Percentiles rank a stretch among this genome's conserved stretches.
These are phyloP conservation scores for Conchocele bisecta DNA, from an alignment of 2,888 invertebrate genomes.

Conservation along the genomic window DNA sequence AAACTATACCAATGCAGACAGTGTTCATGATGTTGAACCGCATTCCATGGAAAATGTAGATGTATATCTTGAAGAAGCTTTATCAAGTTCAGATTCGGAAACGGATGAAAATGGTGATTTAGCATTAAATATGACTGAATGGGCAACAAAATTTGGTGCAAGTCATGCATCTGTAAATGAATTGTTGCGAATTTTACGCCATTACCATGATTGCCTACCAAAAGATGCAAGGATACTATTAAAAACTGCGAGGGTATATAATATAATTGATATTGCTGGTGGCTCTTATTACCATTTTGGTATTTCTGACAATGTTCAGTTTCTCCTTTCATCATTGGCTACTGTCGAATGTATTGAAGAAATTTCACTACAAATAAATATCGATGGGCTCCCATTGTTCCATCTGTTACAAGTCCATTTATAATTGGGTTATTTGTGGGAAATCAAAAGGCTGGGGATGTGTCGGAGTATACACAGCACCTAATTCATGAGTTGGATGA, in stretches of 20 bases:
- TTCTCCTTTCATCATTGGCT: neutral
- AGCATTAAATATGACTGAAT: neutral
- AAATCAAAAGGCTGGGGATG: slow-evolving; percentile 24
- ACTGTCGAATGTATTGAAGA: neutral
- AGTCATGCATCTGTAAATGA: slow-evolving; percentile 15
- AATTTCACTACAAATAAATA: neutral
- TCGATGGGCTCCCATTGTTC: slow-evolving; percentile 37
- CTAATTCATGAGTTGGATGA: too few species aligned
- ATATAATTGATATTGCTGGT: neutral
- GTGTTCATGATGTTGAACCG: too few species aligned
- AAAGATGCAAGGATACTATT: slow-evolving; percentile 36
- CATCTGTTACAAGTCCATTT: slow-evolving; percentile 24
- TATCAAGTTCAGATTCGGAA: slow-evolving; percentile 2
- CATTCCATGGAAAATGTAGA: too few species aligned
- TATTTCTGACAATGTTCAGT: neutral
- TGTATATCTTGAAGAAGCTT: too few species aligned
- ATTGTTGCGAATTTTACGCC: slow-evolving; percentile 7
- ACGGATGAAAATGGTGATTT: neutral
- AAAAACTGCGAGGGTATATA: neutral
- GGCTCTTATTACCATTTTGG: slow-evolving; percentile 16
- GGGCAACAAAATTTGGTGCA: slow-evolving; percentile 10
- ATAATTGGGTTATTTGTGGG: slow-evolving; percentile 42
- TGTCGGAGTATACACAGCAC: too few species aligned
- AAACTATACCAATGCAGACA: too few species aligned
- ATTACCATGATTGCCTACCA: slow-evolving; percentile 15